phyloP scores from a whole-genome alignment of 2,888 invertebrate species.

The Venustoraphidia nigricollis region DNA sequence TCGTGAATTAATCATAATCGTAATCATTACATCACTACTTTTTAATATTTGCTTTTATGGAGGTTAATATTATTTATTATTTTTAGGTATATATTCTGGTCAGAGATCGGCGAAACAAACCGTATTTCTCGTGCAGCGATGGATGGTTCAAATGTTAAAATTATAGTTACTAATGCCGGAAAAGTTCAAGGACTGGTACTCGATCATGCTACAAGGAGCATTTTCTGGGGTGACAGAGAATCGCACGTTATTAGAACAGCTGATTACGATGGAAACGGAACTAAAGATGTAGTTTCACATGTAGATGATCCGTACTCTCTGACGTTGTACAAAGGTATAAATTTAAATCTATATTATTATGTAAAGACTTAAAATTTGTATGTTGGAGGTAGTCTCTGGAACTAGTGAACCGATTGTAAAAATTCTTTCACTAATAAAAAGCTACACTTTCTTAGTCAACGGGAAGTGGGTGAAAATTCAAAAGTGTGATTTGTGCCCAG shows the following conservation, averaged over 20 bases:
- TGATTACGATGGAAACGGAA: conserved; percentile 55
- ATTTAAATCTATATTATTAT: no score
- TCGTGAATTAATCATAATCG: no score
- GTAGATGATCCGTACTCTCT: conserved; percentile 64
- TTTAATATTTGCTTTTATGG: no score
- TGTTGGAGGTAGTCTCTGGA: no score
- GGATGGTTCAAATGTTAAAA: conserved; percentile 56
- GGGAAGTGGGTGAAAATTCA: no score
- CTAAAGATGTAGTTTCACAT: conserved; percentile 42
- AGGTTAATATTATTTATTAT: conserved; percentile 4
- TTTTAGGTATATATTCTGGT: conserved; percentile 71
- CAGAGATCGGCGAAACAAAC: conserved; percentile 58
- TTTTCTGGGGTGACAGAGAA: conserved; percentile 73
- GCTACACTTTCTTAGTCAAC: no score
- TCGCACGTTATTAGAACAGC: conserved; percentile 62
- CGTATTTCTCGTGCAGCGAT: conserved; percentile 65
- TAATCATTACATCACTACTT: no score
- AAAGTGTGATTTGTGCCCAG: no score
- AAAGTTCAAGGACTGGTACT: conserved; percentile 58
- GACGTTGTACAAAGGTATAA: conserved; percentile 49
- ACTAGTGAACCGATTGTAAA: no score
- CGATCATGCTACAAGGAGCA: conserved; percentile 47
- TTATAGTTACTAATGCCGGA: conserved; percentile 54
- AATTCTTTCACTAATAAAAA: no score
- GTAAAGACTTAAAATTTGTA: no score